Evolutionary conservation across 2,113 vertebrate genomes (phyloP), one percentile per base, ranked within the genome.

Genomic region (Fukomys damarensis): DNA sequence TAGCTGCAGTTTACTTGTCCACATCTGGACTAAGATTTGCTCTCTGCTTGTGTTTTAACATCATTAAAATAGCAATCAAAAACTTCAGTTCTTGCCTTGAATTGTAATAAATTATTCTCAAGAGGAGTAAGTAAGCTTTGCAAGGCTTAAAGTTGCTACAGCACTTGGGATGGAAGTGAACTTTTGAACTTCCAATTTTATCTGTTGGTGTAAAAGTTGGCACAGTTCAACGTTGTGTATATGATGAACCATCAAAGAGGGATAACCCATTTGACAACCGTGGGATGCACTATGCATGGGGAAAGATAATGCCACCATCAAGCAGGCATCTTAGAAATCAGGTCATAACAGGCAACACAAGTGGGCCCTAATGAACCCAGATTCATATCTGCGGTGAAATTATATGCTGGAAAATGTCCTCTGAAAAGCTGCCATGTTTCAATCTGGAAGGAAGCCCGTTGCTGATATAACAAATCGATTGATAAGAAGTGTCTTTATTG

Each of bases 401-500:
- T 94, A 93, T 76, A 86, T 30, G 22, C n/a, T 0, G 49, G 66
- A 84, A 96, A 97, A 97, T 97, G 94, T 93, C 97, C 95, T 96
- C 54, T 46, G 58, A 94, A 96, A 97, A 96, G 86, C 91, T 97
- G 89, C 96, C 82, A 0, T 5, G 28, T 85, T 96, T 97, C 70
- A 61, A 32, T 93, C 93, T 97, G 95, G 97, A 95, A 97, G 58
- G 96, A 20, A 68, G 87, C 97, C 98, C 20, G 0, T 91, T 97
- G 92, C 96, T 98, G 98, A 96, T 96, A 96, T 98, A 98, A 61
- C 98, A 98, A 98, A 98, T 98, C 97, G 98, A 96, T 97, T 98
- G 97, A 98, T 98, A 98, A 98, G 98, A 97, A 98, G 98, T 97
- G 89, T 97, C 86, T 20, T 84, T 96, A 38, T 20, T 94, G 97